A percentile compares a stretch with the other conserved stretches of the same genome.
These are phyloP conservation scores for Callyntrura sp. DNA, from an alignment of 2,888 invertebrate genomes.

Conservation along the genomic window DNA sequence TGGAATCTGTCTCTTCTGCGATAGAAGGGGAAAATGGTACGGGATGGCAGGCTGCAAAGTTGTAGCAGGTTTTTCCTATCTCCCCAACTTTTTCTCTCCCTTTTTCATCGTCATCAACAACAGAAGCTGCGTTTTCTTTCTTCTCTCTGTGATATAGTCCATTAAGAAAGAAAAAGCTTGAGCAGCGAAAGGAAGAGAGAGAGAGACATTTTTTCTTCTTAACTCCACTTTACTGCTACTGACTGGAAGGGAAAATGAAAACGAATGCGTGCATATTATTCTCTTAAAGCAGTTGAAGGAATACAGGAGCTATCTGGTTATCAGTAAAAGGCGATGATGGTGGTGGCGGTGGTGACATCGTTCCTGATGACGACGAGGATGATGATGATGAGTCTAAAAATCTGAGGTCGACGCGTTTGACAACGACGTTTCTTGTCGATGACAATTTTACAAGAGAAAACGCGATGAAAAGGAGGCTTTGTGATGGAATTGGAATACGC, in stretches of 20 bases:
- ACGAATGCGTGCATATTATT: conserved; percentile 60
- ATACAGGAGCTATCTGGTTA: neutral
- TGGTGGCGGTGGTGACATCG: conserved; percentile 28
- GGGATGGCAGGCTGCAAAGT: conserved; percentile 65
- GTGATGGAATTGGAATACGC: conserved; percentile 9
- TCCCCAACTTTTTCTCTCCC: conserved; percentile 55
- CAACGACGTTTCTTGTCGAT: conserved; percentile 69
- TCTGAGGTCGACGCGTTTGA: conserved; percentile 58
- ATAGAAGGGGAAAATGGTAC: conserved; percentile 47
- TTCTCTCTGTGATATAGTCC: conserved; percentile 55
- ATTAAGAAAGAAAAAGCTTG: conserved; percentile 55
- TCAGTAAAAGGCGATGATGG: conserved; percentile 37
- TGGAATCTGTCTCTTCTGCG: conserved; percentile 39
- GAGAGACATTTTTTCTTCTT: conserved; percentile 45
- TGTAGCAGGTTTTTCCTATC: conserved; percentile 75
- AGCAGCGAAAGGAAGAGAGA: neutral
- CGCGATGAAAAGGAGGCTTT: conserved; percentile 39
- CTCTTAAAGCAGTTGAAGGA: conserved; percentile 5
- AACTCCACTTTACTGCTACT: conserved; percentile 29
- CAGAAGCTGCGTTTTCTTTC: conserved; percentile 44
- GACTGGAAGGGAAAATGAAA: conserved; percentile 45
- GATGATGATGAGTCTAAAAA: conserved; percentile 22
- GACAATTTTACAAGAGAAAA: conserved; percentile 54
- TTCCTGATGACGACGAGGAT: no score
- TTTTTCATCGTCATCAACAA: conserved; percentile 52